Evolutionary conservation across 2,888 invertebrate species (phyloP).

Genomic region (Troides aeacus): DNA sequence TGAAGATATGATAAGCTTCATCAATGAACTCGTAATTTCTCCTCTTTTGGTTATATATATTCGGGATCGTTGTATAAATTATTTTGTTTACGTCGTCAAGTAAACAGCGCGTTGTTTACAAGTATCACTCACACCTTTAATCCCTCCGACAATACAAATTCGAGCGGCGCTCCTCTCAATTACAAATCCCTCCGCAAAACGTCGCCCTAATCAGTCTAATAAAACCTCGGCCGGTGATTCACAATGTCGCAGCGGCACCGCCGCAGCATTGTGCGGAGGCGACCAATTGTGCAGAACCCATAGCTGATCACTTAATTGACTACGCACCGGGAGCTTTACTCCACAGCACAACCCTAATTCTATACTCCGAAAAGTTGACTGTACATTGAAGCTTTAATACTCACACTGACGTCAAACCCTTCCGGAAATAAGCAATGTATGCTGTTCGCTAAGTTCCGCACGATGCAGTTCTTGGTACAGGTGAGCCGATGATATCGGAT

Average conservation of each 20-base stretch:
- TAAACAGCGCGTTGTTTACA: background rate
- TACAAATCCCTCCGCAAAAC: conserved; percentile 53
- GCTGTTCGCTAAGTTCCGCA: conserved; percentile 25
- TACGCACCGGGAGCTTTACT: conserved; percentile 66
- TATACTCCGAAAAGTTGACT: conserved; percentile 15
- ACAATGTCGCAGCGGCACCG: conserved; percentile 57
- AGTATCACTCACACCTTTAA: conserved; percentile 21
- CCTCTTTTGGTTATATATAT: too few relatives aligned
- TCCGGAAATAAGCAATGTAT: conserved; percentile 31
- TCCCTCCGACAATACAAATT: conserved; percentile 18
- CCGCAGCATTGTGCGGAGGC: conserved; percentile 71
- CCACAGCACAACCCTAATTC: conserved; percentile 41
- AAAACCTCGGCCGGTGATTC: conserved; percentile 56
- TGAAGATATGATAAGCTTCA: too few relatives aligned
- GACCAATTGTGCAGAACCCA: conserved; percentile 77
- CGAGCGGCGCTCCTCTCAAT: conserved; percentile 31
- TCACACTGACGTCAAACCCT: too few relatives aligned
- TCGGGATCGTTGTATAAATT: too few relatives aligned
- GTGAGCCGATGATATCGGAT: conserved; percentile 55
- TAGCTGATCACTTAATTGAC: conserved; percentile 79
- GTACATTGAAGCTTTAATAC: conserved; percentile 31
- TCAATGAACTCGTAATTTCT: too few relatives aligned
- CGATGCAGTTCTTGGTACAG: conserved; percentile 37
- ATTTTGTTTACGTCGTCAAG: too few relatives aligned
- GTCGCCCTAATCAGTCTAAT: conserved; percentile 64